A percentile compares a stretch with the other conserved stretches of the same genome.
These are phyloP conservation scores for Ophiodon elongatus DNA, from an alignment of 2,113 vertebrate species.

Conservation along the genomic window DNA sequence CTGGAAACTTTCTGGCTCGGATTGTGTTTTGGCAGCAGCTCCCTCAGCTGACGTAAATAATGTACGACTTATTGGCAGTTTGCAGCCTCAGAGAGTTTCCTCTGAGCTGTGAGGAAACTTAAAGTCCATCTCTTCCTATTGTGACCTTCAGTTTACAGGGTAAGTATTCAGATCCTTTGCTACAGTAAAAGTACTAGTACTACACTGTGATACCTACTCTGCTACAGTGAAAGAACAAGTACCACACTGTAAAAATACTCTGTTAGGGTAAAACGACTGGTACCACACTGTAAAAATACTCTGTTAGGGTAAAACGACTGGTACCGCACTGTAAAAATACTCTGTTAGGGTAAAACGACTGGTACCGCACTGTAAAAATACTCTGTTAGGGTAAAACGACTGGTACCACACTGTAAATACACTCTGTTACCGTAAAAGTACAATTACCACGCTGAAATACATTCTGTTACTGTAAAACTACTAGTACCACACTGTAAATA, in stretches of 20 bases:
- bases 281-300: too few relatives aligned
- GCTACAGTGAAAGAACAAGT: neutral
- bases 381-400: too few relatives aligned
- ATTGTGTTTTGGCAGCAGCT: constrained; percentile 23
- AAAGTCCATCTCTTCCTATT: neutral
- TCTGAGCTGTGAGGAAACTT: constrained; percentile 4
- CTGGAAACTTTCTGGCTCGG: constrained; percentile 15
- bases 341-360: too few relatives aligned
- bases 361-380: too few relatives aligned
- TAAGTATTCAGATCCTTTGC: neutral
- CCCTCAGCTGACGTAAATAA: constrained; percentile 63
- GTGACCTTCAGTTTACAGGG: neutral
- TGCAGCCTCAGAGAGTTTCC: constrained; percentile 5
- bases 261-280: neutral
- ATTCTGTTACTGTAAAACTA: too few relatives aligned
- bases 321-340: too few relatives aligned
- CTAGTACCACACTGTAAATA: too few relatives aligned
- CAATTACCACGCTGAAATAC: neutral
- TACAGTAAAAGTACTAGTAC: neutral
- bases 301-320: too few relatives aligned
- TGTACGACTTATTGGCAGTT: constrained; percentile 43
- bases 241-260: neutral
- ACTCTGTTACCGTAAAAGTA: neutral
- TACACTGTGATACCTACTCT: neutral
- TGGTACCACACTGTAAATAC: too few relatives aligned